phyloP scores from a whole-genome alignment of 2,888 invertebrate species.

The Tachina lurida region DNA sequence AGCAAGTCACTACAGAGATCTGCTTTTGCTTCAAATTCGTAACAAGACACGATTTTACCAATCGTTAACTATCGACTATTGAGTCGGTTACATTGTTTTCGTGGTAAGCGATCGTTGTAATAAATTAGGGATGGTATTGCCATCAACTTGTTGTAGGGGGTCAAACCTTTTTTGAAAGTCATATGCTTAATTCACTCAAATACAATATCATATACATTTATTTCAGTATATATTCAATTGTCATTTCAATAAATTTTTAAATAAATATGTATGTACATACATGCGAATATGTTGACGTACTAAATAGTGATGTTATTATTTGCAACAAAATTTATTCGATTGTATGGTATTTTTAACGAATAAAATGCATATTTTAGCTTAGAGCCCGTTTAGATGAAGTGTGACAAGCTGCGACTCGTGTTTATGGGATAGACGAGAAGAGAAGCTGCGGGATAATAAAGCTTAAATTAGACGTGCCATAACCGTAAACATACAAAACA shows the following conservation, averaged over 20 bases:
- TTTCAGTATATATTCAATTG: constrained; percentile 5
- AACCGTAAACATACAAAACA: too few relatives aligned
- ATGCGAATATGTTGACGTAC: neutral
- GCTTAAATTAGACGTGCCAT: too few relatives aligned
- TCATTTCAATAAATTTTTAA: neutral
- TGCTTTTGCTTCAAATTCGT: too few relatives aligned
- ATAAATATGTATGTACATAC: neutral
- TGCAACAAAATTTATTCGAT: neutral
- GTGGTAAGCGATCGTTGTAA: neutral
- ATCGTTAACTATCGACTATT: too few relatives aligned
- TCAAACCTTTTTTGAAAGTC: constrained; percentile 44
- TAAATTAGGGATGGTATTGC: neutral
- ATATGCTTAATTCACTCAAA: constrained; percentile 48
- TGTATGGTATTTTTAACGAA: too few relatives aligned
- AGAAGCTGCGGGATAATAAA: too few relatives aligned
- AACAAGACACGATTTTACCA: too few relatives aligned
- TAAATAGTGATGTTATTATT: neutral
- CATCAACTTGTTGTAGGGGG: neutral
- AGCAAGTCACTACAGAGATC: too few relatives aligned
- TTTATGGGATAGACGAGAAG: too few relatives aligned
- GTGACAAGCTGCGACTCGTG: too few relatives aligned
- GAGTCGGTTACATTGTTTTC: neutral
- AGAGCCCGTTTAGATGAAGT: too few relatives aligned
- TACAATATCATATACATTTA: constrained; percentile 9
- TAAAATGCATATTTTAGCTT: too few relatives aligned